phyloP scores from a whole-genome alignment of 2,113 vertebrate genomes.

The Dolichallabes microphthalmus region DNA sequence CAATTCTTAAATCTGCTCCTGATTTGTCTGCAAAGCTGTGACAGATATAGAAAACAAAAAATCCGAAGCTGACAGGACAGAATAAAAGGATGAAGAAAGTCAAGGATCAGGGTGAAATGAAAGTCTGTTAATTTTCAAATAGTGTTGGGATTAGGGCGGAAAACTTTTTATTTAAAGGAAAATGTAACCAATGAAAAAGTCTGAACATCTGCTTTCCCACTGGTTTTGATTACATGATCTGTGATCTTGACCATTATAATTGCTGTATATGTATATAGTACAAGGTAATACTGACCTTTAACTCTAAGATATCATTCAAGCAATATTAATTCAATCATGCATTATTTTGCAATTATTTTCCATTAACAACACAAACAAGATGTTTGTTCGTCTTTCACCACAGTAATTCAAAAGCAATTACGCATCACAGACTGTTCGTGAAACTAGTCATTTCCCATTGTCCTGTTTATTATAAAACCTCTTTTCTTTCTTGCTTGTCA shows the following conservation, averaged over 20 bases:
- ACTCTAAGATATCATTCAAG: not conserved
- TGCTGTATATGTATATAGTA: no score
- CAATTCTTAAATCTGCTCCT: slow-evolving; percentile 43
- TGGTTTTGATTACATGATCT: not conserved
- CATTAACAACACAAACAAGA: not conserved
- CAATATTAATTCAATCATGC: not conserved
- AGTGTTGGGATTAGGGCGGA: not conserved
- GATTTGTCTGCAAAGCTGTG: slow-evolving; percentile 44
- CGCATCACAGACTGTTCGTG: not conserved
- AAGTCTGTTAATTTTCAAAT: slow-evolving; percentile 16
- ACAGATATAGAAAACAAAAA: slow-evolving; percentile 22
- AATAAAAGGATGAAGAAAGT: slow-evolving; percentile 22
- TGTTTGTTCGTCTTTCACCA: not conserved
- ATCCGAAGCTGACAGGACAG: not conserved
- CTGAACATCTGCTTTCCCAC: not conserved
- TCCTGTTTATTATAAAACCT: not conserved
- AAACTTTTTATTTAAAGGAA: not conserved
- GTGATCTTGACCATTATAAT: not conserved
- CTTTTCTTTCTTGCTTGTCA: not conserved
- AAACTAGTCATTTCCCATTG: not conserved
- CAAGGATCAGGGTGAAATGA: not conserved
- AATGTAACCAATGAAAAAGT: not conserved
- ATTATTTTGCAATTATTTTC: not conserved
- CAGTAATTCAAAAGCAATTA: not conserved
- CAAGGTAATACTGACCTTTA: not conserved